Percentiles rank a stretch among this genome's conserved stretches.
Evolutionary conservation across 1,140 invertebrate species (phyloP).

Genomic region (Drosophila gunungcola): DNA sequence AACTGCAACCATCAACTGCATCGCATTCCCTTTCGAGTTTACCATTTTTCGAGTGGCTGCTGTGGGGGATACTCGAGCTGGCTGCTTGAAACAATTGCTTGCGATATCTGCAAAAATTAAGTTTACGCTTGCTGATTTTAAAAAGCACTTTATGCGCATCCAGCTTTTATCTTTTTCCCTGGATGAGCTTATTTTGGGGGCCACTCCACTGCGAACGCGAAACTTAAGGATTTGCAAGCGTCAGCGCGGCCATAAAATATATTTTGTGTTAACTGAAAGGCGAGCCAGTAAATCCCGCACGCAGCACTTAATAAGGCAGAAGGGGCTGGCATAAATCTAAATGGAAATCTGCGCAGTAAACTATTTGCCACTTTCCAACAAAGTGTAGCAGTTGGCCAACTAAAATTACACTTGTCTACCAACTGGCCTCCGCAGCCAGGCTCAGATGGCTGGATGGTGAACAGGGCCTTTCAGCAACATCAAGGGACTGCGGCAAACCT

Average conservation of each 20-base stretch:
- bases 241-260: conserved; percentile 44
- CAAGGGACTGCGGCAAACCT: conserved; percentile 59
- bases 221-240: conserved; percentile 42
- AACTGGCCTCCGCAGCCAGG: not conserved
- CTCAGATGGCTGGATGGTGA: not conserved
- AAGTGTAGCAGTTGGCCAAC: conserved; percentile 24
- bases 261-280: conserved; percentile 54
- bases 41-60: conserved; percentile 21
- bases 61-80: conserved; percentile 40
- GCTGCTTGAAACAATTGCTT: conserved; percentile 63
- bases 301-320: conserved; percentile 28
- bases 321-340: conserved; percentile 30
- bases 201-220: conserved; percentile 12
- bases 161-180: conserved; percentile 29
- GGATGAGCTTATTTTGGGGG: conserved; percentile 36
- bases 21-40: conserved; percentile 41
- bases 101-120: conserved; percentile 76
- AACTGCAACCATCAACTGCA: conserved; percentile 70
- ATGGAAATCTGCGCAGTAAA: conserved; percentile 44
- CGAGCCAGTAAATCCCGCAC: conserved; percentile 2
- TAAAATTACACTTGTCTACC: conserved; percentile 37
- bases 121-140: conserved; percentile 74
- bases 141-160: conserved; percentile 56
- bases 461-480: conserved; percentile 25
- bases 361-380: conserved; percentile 23